Conservation (phyloP, 2,888 invertebrate species). For the Pollenia amentaria region DNA sequence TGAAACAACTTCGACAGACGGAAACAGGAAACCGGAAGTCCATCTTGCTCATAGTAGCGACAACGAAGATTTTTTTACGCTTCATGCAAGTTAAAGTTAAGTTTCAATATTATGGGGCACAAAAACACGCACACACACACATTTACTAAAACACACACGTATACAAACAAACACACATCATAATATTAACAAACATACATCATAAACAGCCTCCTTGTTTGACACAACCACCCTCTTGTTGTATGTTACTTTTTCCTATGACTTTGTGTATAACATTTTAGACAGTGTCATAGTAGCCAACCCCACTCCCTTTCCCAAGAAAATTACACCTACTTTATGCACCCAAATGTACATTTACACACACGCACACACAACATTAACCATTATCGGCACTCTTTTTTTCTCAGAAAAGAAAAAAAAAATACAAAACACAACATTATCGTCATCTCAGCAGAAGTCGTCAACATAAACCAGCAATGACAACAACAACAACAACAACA, state of each 20-base stretch:
- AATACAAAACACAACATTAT: conserved; percentile 58
- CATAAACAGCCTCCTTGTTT: conserved; percentile 67
- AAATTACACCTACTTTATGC: conserved; percentile 54
- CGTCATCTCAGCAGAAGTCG: conserved; percentile 74
- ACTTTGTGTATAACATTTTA: conserved; percentile 7
- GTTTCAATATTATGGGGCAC: conserved; percentile 59
- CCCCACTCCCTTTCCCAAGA: conserved; percentile 27
- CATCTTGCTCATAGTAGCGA: conserved; percentile 83
- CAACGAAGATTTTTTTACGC: conserved; percentile 82
- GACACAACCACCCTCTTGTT: conserved; percentile 52
- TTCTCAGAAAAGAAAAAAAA: neutral
- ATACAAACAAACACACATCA: conserved; percentile 51
- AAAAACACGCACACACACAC: conserved; percentile 26
- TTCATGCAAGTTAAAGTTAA: conserved; percentile 72
- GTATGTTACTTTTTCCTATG: neutral
- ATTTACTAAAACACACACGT: conserved; percentile 55
- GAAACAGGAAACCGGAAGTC: conserved; percentile 85
- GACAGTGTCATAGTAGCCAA: conserved; percentile 56
- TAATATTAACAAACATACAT: conserved; percentile 75
- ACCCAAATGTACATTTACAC: conserved; percentile 15
- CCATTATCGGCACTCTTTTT: conserved; percentile 69
- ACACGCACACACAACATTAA: conserved; percentile 32
- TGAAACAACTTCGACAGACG: conserved; percentile 79
- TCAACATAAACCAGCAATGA: conserved; percentile 79
- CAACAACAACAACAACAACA: conserved; percentile 72